Base-by-base conservation (phyloP, 2,888 invertebrate species). In the Cenopis cana region DNA sequence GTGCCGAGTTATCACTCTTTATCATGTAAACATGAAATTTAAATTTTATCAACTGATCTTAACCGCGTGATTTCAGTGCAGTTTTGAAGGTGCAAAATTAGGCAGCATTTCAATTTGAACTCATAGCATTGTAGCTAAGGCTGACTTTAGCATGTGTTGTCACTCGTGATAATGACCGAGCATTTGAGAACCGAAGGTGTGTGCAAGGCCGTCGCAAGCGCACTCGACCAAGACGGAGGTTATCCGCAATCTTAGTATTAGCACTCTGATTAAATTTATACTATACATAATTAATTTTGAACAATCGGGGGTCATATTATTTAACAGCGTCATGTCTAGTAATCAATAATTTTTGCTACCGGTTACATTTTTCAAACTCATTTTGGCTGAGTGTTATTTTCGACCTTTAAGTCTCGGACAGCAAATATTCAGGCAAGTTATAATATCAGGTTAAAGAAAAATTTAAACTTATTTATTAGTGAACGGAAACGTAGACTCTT, bases 151-250 rank as follows among this genome's bases (percentile, higher is more conserved):
- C 24, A n/a, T 18, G 14, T 36, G 14, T 18, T 20, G 49, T 29
- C 10, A 24, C 17, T 17, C 14, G 49, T 67, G 67, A 50, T 29
- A 52, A 38, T 68, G 18, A 14, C 46, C 14, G 18, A 12, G 56
- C 33, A 46, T 66, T 56, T 49, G 20, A 8, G 33, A 49, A 56
- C n/a, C 38, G 52, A 59, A 67, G 59, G 57, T 68, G 67, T 57
- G 57, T 49, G 36, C 69, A 65, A 65, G 69, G 65, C 59, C 57
- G 52, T 8, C 61, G 68, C 41, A 52, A 14, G 41, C 52, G 69
- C 65, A 29, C 65, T 56, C 52, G 65, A 33, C 65, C 65, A 65
- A 56, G 55, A 56, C 57, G 64, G 52, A 64, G 56, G 64, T 41
- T 57, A 57, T 18, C 14, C 52, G n/a, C 18, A 64, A 61, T 61